Evolutionary conservation across 2,113 vertebrate species (phyloP), one percentile per base, ranked within the genome.

Genomic region (Mus pahari): DNA sequence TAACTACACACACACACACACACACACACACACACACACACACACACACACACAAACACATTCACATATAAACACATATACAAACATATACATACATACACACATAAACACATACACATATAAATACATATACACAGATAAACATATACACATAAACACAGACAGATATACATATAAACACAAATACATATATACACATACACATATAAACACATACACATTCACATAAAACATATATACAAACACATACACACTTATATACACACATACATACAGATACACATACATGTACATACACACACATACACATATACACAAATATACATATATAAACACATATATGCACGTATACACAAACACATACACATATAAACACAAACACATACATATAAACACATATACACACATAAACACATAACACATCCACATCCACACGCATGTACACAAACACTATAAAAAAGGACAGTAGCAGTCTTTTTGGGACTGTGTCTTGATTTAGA

Each of bases 401-500:
- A 50, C 6, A 77, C 75, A 50, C 26, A 77, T 13, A 4, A 28
- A 78, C 16, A 77, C 75, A 75, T 24, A 64, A 58, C 74, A 77
- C 45, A 50, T 26, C 31, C 7, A 77, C 45, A 33, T 28, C 6
- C 13, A 77, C 6, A 77, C 75, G 31, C 45, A 77, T 13, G 4
- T 45, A 78, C 16, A 77, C 75, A 75, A 24, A 19, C 55, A 2
- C 31, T 22, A 64, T 55, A 17, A 28, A 24, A 48, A 86, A n/a
- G 28, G 5, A 20, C 50, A 88, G 31, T 70, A 77, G 19, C 28
- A 60, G 5, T 73, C 84, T 94, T 77, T 73, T 48, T 50, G 70
- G 9, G 79, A 83, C 79, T 95, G 70, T 75, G 31, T 58, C 86
- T 86, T 77, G 83, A 84, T 87, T 87, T 45, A 89, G 55, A 36